phyloP scores from a whole-genome alignment of 2,888 invertebrate species.

The Sphinx pinastri region DNA sequence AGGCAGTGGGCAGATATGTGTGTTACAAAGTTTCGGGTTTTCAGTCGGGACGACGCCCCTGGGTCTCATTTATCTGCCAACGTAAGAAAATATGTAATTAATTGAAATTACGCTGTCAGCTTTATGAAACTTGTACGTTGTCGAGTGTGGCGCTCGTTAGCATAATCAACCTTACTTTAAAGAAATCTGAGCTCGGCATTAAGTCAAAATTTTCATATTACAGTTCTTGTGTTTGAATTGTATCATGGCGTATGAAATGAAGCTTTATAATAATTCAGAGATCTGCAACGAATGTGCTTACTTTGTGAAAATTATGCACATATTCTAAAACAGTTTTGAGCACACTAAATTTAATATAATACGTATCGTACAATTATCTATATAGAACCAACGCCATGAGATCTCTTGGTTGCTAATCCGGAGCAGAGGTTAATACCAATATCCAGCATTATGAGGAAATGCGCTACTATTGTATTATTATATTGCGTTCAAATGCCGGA shows the following conservation, averaged over 20 bases:
- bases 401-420: no score
- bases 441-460: no score
- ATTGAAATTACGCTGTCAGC: conserved; percentile 71
- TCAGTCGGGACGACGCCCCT: conserved; percentile 61
- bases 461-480: no score
- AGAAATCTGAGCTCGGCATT: conserved; percentile 45
- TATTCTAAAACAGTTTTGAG: no score
- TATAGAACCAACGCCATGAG: no score
- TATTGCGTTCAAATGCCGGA: no score
- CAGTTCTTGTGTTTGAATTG: not conserved
- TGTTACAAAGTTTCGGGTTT: conserved; percentile 72
- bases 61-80: conserved; percentile 71
- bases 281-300: not conserved
- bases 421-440: no score
- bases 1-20: conserved; percentile 55
- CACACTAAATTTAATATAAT: no score
- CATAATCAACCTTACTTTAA: conserved; percentile 31
- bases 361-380: no score
- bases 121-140: conserved; percentile 50
- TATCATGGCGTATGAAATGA: not conserved
- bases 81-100: conserved; percentile 70
- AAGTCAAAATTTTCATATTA: conserved; percentile 25
- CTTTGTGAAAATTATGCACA: no score
- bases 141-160: conserved; percentile 28
- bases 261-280: not conserved